A percentile compares a stretch with the other conserved stretches of the same genome.
Evolutionary conservation across 2,797 vertebrate species (phyloP).

Genomic region (Trachops cirrhosus): DNA sequence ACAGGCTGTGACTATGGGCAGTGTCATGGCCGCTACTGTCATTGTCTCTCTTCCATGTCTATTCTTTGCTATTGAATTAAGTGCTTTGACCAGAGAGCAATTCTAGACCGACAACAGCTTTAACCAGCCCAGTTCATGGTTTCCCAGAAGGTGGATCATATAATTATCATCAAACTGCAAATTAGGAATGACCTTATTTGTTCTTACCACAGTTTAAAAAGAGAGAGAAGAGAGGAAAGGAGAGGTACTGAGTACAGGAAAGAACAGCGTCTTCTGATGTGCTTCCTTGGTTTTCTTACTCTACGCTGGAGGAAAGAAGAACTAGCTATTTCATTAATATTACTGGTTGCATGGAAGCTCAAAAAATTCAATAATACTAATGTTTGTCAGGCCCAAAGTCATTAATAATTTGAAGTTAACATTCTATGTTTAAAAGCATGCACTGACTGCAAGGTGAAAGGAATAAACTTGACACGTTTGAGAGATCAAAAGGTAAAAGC

Average conservation of each 20-base stretch:
- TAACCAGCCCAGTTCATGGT: not conserved
- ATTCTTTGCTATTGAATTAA: not conserved
- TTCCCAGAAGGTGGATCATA: not conserved
- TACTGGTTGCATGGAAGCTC: not conserved
- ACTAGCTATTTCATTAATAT: not conserved
- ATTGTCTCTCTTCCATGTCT: not conserved
- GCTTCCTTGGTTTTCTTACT: not conserved
- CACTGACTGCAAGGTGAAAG: not conserved
- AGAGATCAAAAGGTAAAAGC: not conserved
- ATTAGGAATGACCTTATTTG: not conserved
- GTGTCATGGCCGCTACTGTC: not conserved
- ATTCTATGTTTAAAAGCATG: not conserved
- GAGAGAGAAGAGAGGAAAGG: not conserved
- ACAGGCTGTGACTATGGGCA: not conserved
- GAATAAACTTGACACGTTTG: not conserved
- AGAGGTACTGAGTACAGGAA: not conserved
- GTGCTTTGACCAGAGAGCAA: not conserved
- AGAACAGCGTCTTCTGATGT: not conserved
- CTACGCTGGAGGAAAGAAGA: not conserved
- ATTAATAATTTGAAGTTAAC: not conserved
- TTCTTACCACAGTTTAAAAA: not conserved
- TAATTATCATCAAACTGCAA: not conserved
- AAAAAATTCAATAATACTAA: not conserved
- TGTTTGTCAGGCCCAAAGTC: not conserved
- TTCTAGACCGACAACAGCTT: not conserved